phyloP scores from a whole-genome alignment of 2,888 invertebrate genomes.

The Noctua pronuba region DNA sequence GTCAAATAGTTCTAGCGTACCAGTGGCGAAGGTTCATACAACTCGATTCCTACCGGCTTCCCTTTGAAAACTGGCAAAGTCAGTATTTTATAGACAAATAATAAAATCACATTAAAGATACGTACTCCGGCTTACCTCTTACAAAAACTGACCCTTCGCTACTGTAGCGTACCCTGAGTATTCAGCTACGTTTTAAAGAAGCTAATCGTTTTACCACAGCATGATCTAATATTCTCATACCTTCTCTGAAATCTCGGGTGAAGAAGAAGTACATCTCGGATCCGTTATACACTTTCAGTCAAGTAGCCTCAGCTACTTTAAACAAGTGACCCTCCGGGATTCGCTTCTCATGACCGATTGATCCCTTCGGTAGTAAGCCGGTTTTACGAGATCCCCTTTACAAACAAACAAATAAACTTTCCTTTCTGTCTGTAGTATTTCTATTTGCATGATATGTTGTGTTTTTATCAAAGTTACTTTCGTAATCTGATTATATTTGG shows the following conservation, averaged over 20 bases:
- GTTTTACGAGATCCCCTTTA: slow-evolving; percentile 54
- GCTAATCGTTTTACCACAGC: not conserved
- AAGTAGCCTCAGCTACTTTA: slow-evolving; percentile 34
- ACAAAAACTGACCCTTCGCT: too few relatives aligned
- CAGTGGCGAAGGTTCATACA: too few relatives aligned
- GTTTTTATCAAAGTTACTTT: slow-evolving; percentile 15
- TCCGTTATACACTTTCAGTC: slow-evolving; percentile 2
- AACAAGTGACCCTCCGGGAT: slow-evolving; percentile 48
- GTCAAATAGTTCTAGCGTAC: not conserved
- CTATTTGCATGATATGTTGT: slow-evolving; percentile 28
- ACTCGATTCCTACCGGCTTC: too few relatives aligned
- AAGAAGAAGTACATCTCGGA: not conserved
- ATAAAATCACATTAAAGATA: too few relatives aligned
- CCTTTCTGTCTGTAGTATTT: slow-evolving; percentile 36
- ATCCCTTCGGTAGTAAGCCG: slow-evolving; percentile 60
- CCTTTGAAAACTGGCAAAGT: too few relatives aligned
- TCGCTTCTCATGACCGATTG: slow-evolving; percentile 59
- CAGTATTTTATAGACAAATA: too few relatives aligned
- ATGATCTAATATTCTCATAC: not conserved
- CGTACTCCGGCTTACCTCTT: too few relatives aligned
- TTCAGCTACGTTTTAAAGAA: not conserved
- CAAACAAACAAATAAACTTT: slow-evolving; percentile 59
- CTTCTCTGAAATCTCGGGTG: too few relatives aligned
- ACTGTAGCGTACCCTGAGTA: not conserved
- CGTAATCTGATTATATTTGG: slow-evolving; percentile 9